These are phyloP conservation scores for Loris lydekkerianus DNA, from an alignment of 2,797 vertebrate genomes.

Conservation along the genomic window DNA sequence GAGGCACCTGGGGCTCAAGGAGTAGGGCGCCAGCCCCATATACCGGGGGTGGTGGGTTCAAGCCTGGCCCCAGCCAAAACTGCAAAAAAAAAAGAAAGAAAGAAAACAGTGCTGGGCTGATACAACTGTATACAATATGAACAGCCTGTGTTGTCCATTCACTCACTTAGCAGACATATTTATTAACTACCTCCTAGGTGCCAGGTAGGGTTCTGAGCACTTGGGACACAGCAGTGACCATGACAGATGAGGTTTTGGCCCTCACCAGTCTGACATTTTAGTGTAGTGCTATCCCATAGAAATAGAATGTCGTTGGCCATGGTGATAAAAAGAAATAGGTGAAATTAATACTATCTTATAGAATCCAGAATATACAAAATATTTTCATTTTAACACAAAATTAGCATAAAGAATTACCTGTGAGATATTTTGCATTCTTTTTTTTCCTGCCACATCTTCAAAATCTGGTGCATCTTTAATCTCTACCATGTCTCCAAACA, in stretches of 20 bases:
- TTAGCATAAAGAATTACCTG: neutral
- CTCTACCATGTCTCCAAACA: neutral
- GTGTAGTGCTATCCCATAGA: neutral
- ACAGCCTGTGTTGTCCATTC: neutral
- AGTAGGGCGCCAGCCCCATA: too few relatives aligned
- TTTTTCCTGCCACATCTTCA: neutral
- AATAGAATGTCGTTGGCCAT: neutral
- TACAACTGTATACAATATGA: fast-evolving
- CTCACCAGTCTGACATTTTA: neutral
- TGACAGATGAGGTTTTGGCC: neutral
- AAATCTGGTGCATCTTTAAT: neutral
- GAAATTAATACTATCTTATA: neutral
- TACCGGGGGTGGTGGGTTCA: too few relatives aligned
- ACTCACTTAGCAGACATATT: neutral
- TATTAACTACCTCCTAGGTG: neutral
- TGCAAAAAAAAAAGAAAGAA: too few relatives aligned
- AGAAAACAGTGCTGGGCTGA: neutral
- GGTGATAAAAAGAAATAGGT: neutral
- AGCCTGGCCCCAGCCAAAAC: too few relatives aligned
- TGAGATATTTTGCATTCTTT: neutral
- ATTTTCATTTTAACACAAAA: neutral
- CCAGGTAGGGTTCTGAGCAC: neutral
- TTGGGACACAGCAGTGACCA: neutral
- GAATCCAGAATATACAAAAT: neutral
- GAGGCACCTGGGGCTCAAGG: too few relatives aligned